These are phyloP conservation scores for honey bee (Apis mellifera) DNA, from an alignment of 1,140 invertebrate genomes.

Conservation along the genomic window DNA sequence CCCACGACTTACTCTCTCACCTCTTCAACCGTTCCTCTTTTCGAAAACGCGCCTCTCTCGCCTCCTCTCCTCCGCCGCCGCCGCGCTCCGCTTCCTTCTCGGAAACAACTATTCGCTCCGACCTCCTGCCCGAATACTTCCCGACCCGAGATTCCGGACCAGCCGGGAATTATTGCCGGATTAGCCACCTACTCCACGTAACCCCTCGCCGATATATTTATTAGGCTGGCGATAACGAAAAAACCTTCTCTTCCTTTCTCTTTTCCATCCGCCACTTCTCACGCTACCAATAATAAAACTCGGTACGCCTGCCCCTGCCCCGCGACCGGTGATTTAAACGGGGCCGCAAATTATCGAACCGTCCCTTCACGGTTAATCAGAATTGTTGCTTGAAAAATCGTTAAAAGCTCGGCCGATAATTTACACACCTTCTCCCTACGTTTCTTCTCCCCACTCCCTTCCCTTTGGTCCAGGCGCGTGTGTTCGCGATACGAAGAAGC, in stretches of 20 bases:
- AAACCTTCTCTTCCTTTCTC: not conserved
- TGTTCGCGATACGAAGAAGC: conserved; percentile 45
- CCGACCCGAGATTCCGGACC: not conserved
- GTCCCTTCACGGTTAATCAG: conserved; percentile 48
- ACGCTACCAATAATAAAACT: conserved; percentile 27
- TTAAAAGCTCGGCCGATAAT: conserved; percentile 36
- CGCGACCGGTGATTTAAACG: conserved; percentile 32
- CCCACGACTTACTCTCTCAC: no score
- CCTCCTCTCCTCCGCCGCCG: not conserved
- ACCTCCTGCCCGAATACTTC: conserved; percentile 29
- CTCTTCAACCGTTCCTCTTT: conserved; percentile 4
- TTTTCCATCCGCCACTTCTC: conserved; percentile 3
- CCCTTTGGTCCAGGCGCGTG: not conserved
- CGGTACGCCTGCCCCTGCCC: not conserved
- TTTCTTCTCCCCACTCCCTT: not conserved
- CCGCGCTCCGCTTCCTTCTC: conserved; percentile 13
- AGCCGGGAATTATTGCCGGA: conserved; percentile 31
- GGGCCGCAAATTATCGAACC: conserved; percentile 39
- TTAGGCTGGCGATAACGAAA: conserved; percentile 28
- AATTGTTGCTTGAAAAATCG: conserved; percentile 51
- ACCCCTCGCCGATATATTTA: conserved; percentile 35
- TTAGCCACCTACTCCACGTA: conserved; percentile 29
- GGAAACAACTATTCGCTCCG: conserved; percentile 30
- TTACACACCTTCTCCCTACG: conserved; percentile 3
- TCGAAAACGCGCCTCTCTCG: not conserved